Evolutionary conservation across 2,888 invertebrate species (phyloP).

Genomic region (Branchellion lobata): DNA sequence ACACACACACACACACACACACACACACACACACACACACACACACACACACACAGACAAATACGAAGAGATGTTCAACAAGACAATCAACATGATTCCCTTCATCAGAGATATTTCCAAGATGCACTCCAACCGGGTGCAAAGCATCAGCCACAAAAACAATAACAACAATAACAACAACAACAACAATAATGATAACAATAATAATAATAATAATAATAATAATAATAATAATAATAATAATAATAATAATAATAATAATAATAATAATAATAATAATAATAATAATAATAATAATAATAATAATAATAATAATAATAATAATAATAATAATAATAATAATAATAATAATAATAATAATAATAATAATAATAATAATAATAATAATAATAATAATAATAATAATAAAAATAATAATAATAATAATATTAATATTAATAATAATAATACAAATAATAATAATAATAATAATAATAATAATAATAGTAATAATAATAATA

Average conservation of each 20-base stretch:
- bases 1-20: neutral
- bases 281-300: neutral
- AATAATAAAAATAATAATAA: too few relatives aligned
- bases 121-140: conserved; percentile 33
- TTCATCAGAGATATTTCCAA: conserved; percentile 34
- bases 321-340: too few relatives aligned
- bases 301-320: too few relatives aligned
- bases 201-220: neutral
- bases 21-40: neutral
- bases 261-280: neutral
- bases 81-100: conserved; percentile 40
- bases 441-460: too few relatives aligned
- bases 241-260: neutral
- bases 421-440: too few relatives aligned
- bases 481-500: too few relatives aligned
- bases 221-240: neutral
- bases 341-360: too few relatives aligned
- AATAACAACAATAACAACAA: neutral
- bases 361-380: too few relatives aligned
- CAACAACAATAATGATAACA: neutral
- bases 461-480: too few relatives aligned
- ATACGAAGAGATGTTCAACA: conserved; percentile 37
- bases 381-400: too few relatives aligned
- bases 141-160: neutral
- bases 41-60: conserved; percentile 12